phyloP scores from a whole-genome alignment of 2,888 invertebrate species.

The Patella ulyssiponensis region DNA sequence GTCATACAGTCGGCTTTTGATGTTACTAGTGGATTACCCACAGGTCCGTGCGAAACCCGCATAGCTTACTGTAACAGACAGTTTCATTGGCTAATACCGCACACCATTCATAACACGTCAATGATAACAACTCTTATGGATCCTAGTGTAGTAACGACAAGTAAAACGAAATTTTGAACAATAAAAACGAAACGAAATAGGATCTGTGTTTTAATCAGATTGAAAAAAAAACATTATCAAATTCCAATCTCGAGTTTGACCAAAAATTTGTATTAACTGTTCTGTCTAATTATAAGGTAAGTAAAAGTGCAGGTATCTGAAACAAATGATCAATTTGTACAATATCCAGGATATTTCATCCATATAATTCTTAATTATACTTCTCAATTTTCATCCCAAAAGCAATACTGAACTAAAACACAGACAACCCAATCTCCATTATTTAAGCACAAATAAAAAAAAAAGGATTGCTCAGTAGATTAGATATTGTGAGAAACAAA shows the following conservation, averaged over 20 bases:
- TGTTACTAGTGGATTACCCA: no score
- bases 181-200: no score
- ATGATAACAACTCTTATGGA: no score
- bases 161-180: no score
- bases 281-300: neutral
- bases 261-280: neutral
- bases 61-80: no score
- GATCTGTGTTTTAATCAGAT: no score
- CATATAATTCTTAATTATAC: neutral
- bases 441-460: conserved; percentile 6
- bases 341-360: neutral
- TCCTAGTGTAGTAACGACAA: no score
- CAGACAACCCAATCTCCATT: neutral
- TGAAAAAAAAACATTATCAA: neutral
- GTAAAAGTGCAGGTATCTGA: neutral
- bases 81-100: no score
- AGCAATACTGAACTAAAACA: neutral
- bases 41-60: no score
- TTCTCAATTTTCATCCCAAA: neutral
- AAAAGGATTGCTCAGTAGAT: neutral
- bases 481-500: neutral
- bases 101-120: no score
- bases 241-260: neutral
- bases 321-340: neutral
- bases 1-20: no score